Conservation (phyloP, 2,888 invertebrate genomes). For the Andrena hattorfiana region DNA sequence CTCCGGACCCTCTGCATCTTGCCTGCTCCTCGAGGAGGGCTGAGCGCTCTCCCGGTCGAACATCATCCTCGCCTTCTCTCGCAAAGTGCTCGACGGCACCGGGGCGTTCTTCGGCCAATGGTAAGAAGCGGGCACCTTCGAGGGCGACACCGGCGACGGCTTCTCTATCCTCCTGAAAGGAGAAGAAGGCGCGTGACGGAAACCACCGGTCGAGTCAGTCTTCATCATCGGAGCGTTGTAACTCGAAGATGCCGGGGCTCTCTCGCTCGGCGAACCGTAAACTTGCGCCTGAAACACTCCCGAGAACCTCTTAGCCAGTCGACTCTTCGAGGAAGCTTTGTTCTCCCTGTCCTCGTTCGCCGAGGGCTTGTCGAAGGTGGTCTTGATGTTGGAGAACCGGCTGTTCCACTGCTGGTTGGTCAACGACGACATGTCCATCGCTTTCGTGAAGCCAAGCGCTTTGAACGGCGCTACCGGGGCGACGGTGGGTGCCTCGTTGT, state of each 20-base stretch:
- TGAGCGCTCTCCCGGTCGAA: slow-evolving; percentile 41
- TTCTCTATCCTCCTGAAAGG: slow-evolving; percentile 81
- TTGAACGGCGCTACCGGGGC: slow-evolving; percentile 73
- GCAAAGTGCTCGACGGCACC: slow-evolving; percentile 42
- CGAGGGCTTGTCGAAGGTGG: slow-evolving; percentile 89
- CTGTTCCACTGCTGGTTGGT: slow-evolving; percentile 90
- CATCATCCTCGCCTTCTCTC: slow-evolving; percentile 59
- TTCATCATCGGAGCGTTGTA: slow-evolving; percentile 28
- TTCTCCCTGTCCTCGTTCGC: slow-evolving; percentile 34
- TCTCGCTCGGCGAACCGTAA: slow-evolving; percentile 9
- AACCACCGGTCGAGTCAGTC: slow-evolving; percentile 61
- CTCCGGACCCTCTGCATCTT: slow-evolving; percentile 19
- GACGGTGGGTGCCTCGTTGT: slow-evolving; percentile 84
- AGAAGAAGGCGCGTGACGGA: slow-evolving; percentile 81
- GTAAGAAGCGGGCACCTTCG: slow-evolving; percentile 57
- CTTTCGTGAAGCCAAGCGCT: slow-evolving; percentile 76
- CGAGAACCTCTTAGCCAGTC: slow-evolving; percentile 44
- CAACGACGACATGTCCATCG: slow-evolving; percentile 64
- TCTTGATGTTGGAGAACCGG: slow-evolving; percentile 93
- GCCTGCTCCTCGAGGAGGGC: neutral
- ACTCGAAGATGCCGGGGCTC: neutral
- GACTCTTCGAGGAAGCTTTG: slow-evolving; percentile 32
- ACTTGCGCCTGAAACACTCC: slow-evolving; percentile 12
- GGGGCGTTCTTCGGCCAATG: slow-evolving; percentile 53
- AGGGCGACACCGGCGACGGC: slow-evolving; percentile 47